Percentiles rank a stretch among this genome's conserved stretches.
These are phyloP conservation scores for Escarpia spicata DNA, from an alignment of 2,888 invertebrate species.

Conservation along the genomic window DNA sequence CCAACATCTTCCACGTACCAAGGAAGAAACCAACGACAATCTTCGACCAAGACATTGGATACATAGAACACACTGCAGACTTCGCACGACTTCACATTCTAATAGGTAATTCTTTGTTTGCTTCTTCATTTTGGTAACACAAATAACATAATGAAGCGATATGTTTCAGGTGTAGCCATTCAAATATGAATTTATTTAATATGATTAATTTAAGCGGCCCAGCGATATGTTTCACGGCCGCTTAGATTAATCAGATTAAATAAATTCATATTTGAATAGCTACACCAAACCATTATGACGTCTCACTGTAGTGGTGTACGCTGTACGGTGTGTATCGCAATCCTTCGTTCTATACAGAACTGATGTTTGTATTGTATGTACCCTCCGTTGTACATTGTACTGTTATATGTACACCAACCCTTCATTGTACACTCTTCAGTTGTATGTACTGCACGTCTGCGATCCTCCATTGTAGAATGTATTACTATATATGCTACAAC, in stretches of 20 bases:
- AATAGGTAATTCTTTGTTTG: background rate
- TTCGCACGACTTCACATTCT: constrained; percentile 26
- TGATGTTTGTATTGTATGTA: background rate
- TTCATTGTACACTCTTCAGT: background rate
- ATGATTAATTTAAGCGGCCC: too few species aligned
- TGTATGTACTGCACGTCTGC: background rate
- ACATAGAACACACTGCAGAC: constrained; percentile 22
- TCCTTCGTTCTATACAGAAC: background rate
- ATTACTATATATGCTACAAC: background rate
- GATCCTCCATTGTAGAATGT: background rate
- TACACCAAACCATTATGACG: too few species aligned
- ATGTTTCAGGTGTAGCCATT: too few species aligned
- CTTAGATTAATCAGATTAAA: too few species aligned
- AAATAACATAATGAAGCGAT: too few species aligned
- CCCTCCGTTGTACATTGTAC: background rate
- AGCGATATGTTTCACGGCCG: too few species aligned
- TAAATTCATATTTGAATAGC: too few species aligned
- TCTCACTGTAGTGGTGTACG: background rate
- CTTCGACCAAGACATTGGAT: background rate
- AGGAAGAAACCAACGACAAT: constrained; percentile 5
- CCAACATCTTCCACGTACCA: constrained; percentile 17
- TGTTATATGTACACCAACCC: background rate
- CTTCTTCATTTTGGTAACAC: background rate
- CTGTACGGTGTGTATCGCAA: background rate
- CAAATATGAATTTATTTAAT: too few species aligned